Evolutionary conservation across 2,888 invertebrate species (phyloP), one percentile per base, ranked within the genome.

Genomic region (Rotaria socialis): DNA sequence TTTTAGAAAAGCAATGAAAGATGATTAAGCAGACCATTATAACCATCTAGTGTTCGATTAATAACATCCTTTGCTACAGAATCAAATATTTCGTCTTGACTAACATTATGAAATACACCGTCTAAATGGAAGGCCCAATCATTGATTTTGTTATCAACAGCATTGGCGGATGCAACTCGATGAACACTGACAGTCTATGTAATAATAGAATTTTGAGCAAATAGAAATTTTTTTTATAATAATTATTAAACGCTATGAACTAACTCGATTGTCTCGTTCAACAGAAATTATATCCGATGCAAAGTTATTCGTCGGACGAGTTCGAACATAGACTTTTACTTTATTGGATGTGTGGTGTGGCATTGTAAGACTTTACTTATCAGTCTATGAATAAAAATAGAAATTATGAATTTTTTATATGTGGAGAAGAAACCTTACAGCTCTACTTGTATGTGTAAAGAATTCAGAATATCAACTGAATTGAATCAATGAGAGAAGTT

Each of bases 61-160:
- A 91, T 89, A 24, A 91, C 89, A 85, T 90, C 89, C 14, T 89
- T 87, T 0, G 89, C 89, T 5, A 90, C 89, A 24, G 89, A 89
- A 19, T 90, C 89, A 88, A 89, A 91, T 4, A 91, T 90, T 58
- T 89, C 88, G 27, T 91, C 90, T 88, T 91, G 91, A 75, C 89
- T 89, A 52, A 89, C 88, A 88, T 91, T 91, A 88, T 90, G 90
- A 85, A 91, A 89, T 22, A 91, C 89, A 24, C 91, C 91, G 88
- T 91, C 91, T 84, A 91, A 87, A 87, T 89, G 89, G 87, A 91
- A 91, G 14, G 90, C 90, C 91, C 91, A 91, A 88, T 91, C 91
- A 85, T 89, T 88, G 85, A 91, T 90, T 89, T 91, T 91, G 86
- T 91, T 91, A 88, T 91, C 91, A 60, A 91, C 90, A 80, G 47